Percentiles rank a stretch among this genome's conserved stretches.
phyloP scores from a whole-genome alignment of 2,888 invertebrate species.

The Parnassius mnemosyne region DNA sequence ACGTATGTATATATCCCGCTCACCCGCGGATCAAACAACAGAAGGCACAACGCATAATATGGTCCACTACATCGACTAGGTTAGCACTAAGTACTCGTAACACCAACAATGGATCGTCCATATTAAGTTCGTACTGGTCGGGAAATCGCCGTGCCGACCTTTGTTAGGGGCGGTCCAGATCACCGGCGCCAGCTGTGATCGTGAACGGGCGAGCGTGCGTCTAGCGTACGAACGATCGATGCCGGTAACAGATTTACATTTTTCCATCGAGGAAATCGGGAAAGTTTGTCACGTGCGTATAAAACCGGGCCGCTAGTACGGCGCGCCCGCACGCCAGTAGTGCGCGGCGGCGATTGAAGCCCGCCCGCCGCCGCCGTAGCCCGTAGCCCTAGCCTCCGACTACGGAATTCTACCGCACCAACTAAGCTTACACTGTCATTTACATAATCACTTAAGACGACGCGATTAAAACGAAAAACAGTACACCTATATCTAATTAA shows the following conservation, averaged over 20 bases:
- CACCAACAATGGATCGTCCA: slow-evolving; percentile 55
- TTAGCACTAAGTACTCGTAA: slow-evolving; percentile 54
- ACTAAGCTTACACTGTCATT: slow-evolving; percentile 45
- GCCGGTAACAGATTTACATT: slow-evolving; percentile 78
- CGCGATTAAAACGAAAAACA: slow-evolving; percentile 32
- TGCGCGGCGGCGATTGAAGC: slow-evolving; percentile 78
- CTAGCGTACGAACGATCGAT: slow-evolving; percentile 72
- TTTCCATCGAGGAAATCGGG: slow-evolving; percentile 74
- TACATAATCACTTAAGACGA: slow-evolving; percentile 54
- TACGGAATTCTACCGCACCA: slow-evolving; percentile 36
- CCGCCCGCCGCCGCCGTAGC: slow-evolving; percentile 60
- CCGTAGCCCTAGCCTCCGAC: slow-evolving; percentile 45
- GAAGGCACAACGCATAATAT: slow-evolving; percentile 72
- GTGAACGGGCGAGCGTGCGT: slow-evolving; percentile 65
- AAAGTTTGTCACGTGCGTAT: slow-evolving; percentile 75
- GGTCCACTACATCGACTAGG: slow-evolving; percentile 67
- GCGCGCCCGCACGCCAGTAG: slow-evolving; percentile 77
- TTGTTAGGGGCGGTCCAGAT: slow-evolving; percentile 69
- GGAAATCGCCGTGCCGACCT: slow-evolving; percentile 40
- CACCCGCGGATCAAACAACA: slow-evolving; percentile 53
- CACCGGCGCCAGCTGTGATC: slow-evolving; percentile 65
- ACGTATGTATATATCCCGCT: slow-evolving; percentile 45
- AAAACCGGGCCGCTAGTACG: slow-evolving; percentile 60
- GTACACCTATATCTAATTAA: neutral
- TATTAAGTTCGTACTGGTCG: slow-evolving; percentile 28